Evolutionary conservation across 2,888 invertebrate genomes (phyloP), one percentile per base, ranked within the genome.

Genomic region (Campoplex nolae): DNA sequence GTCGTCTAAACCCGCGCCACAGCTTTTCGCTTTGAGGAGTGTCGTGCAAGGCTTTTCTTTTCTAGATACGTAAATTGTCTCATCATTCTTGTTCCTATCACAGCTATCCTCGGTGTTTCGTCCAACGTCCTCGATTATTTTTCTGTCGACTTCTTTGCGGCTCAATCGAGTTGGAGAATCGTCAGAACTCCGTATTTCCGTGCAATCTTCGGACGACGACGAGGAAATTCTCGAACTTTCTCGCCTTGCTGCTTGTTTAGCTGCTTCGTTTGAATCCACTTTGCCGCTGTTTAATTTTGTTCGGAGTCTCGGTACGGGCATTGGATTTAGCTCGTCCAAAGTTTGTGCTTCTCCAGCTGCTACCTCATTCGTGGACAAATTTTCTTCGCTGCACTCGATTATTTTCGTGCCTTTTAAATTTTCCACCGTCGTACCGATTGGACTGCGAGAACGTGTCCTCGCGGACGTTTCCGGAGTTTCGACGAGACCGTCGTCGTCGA

Each of bases 401-500:
- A 18, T 7, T 51, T 35, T 74, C 68, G 23, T 76, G 76, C 70
- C 77, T 81, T 83, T 85, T 83, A 58, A 51, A 67, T 78, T 65
- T 81, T 88, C 89, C 81, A 87, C 85, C 23, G 45, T 28, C 35
- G 85, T 51, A 13, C 23, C n/a, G 67, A 54, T 48, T 9, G 45
- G 76, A 54, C 81, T 81, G 4, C 75, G 79, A 16, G 83, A 75
- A 32, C 71, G 67, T 13, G 28, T 54, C 56, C 54, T 75, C 23
- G 23, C 45, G 51, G 32, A 54, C 67, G 18, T 73, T 51, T 73
- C 48, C 23, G 62, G 32, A 32, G 62, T 32, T 32, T 51, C 67
- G 38, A 78, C 18, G 51, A 77, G 77, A 7, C 48, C 45, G 16
- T 95, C 94, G 62, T 95, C 93, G 70, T 96, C 96, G 73, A 96